Percentiles rank a stretch among this genome's conserved stretches.
Conservation (phyloP, 2,797 vertebrate genomes). For the Coendou prehensilis region DNA sequence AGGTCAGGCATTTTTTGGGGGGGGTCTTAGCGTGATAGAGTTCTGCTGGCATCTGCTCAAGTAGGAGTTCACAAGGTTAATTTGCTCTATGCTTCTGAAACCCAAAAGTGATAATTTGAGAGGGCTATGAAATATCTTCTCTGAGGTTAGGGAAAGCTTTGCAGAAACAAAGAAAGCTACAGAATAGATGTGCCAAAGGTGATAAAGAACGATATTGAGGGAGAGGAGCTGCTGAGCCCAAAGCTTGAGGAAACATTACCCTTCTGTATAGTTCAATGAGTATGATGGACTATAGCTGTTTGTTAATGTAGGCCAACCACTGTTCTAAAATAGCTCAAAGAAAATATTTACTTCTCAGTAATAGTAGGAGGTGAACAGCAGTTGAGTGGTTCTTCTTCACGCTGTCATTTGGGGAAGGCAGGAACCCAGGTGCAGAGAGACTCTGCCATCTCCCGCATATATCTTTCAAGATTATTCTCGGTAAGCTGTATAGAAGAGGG, state of each 20-base stretch:
- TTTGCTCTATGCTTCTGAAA: slow-evolving; percentile 74
- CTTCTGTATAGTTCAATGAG: slow-evolving; percentile 46
- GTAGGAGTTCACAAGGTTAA: slow-evolving; percentile 76
- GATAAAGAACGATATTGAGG: slow-evolving; percentile 73
- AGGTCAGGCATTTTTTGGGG: slow-evolving; percentile 52
- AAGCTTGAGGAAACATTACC: slow-evolving; percentile 63
- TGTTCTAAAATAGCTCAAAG: slow-evolving; percentile 24
- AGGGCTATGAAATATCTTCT: slow-evolving; percentile 72
- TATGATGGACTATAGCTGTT: slow-evolving; percentile 50
- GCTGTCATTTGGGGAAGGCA: neutral
- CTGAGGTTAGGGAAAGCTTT: slow-evolving; percentile 69
- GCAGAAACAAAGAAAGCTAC: slow-evolving; percentile 70
- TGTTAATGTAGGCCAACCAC: slow-evolving; percentile 36
- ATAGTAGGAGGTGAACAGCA: neutral
- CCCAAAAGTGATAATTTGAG: slow-evolving; percentile 74
- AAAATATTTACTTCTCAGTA: slow-evolving; percentile 34
- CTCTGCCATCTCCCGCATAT: neutral
- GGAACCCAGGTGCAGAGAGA: neutral
- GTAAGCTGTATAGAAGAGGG: neutral
- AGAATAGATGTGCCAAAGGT: slow-evolving; percentile 68
- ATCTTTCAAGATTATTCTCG: neutral
- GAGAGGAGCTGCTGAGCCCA: slow-evolving; percentile 12
- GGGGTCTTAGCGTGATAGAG: neutral
- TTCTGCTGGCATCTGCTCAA: slow-evolving; percentile 61
- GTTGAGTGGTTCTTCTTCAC: neutral